Evolutionary conservation across 2,113 vertebrate species (phyloP).

Genomic region (Engraulis encrasicolus): DNA sequence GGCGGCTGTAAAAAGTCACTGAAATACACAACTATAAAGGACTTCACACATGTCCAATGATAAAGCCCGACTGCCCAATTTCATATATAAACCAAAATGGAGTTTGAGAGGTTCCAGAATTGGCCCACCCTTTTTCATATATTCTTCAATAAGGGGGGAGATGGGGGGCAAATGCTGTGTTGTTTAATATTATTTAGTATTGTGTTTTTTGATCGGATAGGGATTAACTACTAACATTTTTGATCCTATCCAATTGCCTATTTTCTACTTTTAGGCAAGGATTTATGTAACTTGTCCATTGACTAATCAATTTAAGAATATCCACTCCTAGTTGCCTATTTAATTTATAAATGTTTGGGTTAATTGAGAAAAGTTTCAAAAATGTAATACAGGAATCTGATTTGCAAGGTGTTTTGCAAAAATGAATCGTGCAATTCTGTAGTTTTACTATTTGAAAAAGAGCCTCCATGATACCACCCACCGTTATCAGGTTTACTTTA

Average conservation of each 20-base stretch:
- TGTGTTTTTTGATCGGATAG: neutral
- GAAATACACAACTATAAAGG: conserved; percentile 73
- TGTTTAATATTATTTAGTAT: neutral
- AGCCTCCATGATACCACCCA: too few relatives aligned
- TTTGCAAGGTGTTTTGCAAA: too few relatives aligned
- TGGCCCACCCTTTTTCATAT: neutral
- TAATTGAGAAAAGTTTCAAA: neutral
- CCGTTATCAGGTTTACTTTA: too few relatives aligned
- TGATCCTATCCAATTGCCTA: neutral
- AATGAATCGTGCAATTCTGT: too few relatives aligned
- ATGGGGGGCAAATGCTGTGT: neutral
- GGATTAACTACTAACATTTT: neutral
- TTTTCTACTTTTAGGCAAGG: too few relatives aligned
- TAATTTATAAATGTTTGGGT: neutral
- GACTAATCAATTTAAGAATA: neutral
- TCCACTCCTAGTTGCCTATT: too few relatives aligned
- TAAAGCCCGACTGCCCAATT: conserved; percentile 34
- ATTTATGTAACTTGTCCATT: neutral
- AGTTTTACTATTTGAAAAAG: too few relatives aligned
- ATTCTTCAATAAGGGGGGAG: neutral
- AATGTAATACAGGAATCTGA: too few relatives aligned
- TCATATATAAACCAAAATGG: conserved; percentile 45
- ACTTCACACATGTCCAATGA: conserved; percentile 47
- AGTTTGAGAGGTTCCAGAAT: conserved; percentile 38
- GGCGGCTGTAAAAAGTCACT: conserved; percentile 62